Base-by-base conservation (phyloP, 2,797 vertebrate species). In the Psittacula echo region DNA sequence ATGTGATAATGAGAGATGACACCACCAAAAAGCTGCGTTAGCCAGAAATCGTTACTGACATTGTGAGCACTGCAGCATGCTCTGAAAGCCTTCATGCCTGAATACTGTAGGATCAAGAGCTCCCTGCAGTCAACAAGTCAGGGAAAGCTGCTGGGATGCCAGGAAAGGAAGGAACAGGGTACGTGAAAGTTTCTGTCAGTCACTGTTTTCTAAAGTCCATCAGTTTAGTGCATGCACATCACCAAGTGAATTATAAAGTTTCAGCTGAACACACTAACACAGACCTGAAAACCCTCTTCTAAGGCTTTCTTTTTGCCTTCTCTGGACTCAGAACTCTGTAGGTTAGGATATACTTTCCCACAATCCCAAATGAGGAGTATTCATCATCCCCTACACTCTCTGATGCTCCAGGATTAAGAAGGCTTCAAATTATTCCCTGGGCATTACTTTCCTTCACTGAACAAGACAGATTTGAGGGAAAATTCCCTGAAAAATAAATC, bases 1-100 rank as follows among this genome's bases (percentile, higher is more conserved):
- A 13, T 85, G 87, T 87, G 60, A 86, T 96, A 97, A 97, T 93
- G 75, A 94, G 94, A 96, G 85, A 77, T 91, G 96, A 97, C 97
- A 96, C 78, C 87, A 96, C 85, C 85, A 82, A 95, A 95, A 94
- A 93, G 64, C 80, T 75, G 72, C 1, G 1, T 56, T 94, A 92
- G 60, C 32, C 84, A 77, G 93, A 92, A 93, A 97, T 95, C 2
- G 0, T 73, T 96, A 88, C 73, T 93, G 95, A 97, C 93, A 83
- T 72, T 21, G 62, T 7, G 72, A 89, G 83, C 78, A 7, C 60
- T 39, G 81, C 75, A 56, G 74, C 82, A 42, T 27, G 44, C 60
- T 93, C 93, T 16, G 20, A 84, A 95, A 91, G 54, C 77, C 88
- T 68, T 85, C 61, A 58, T 71, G 71, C 74, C 75, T 54, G 20